Conservation (phyloP, 2,113 vertebrate genomes). For the Colius striatus region DNA sequence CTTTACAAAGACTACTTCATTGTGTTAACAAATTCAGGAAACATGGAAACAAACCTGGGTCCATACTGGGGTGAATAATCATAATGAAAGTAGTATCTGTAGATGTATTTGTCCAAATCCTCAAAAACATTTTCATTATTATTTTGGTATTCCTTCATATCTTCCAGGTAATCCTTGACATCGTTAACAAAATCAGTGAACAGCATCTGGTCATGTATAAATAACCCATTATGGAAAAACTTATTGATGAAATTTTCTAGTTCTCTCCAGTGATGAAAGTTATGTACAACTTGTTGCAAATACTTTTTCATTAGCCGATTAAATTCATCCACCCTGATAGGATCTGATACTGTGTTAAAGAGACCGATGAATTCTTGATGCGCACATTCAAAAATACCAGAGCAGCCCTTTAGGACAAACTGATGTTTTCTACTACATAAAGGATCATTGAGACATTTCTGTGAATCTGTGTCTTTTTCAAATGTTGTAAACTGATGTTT, state of each 20-base stretch:
- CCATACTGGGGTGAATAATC: slow-evolving; percentile 77
- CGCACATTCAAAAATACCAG: slow-evolving; percentile 86
- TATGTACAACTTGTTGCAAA: slow-evolving; percentile 85
- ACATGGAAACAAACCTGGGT: slow-evolving; percentile 84
- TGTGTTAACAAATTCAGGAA: slow-evolving; percentile 63
- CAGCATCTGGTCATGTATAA: slow-evolving; percentile 94
- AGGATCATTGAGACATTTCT: slow-evolving; percentile 68
- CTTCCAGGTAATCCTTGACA: slow-evolving; percentile 89
- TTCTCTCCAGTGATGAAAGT: slow-evolving; percentile 94
- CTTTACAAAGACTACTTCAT: background rate
- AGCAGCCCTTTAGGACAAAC: slow-evolving; percentile 80
- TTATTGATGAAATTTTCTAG: slow-evolving; percentile 86
- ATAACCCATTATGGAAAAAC: slow-evolving; percentile 92
- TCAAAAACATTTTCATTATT: slow-evolving; percentile 80
- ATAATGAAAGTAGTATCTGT: slow-evolving; percentile 90
- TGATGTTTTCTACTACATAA: slow-evolving; percentile 50
- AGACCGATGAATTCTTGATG: slow-evolving; percentile 86
- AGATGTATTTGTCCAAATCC: slow-evolving; percentile 90
- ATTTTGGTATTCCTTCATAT: slow-evolving; percentile 86
- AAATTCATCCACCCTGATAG: slow-evolving; percentile 90
- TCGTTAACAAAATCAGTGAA: slow-evolving; percentile 94
- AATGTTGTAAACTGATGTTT: slow-evolving; percentile 61
- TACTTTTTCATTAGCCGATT: slow-evolving; percentile 87
- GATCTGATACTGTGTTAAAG: slow-evolving; percentile 85
- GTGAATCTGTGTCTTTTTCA: slow-evolving; percentile 58